Evolutionary conservation across 2,797 vertebrate species (phyloP), one percentile per base, ranked within the genome.

Genomic region (Amphiprion clarkii): DNA sequence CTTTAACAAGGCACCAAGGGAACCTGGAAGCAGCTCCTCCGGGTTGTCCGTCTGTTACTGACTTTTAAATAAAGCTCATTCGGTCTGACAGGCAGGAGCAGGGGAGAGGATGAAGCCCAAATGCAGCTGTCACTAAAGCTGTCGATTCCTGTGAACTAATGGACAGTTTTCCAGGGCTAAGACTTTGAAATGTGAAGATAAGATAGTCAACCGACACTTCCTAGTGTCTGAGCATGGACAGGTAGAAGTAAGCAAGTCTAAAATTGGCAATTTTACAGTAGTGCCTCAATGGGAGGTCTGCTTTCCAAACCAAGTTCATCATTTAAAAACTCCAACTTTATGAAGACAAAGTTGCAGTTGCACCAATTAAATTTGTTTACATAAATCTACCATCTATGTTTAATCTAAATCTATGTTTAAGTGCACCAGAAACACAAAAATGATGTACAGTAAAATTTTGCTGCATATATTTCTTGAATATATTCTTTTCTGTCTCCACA

Each of bases 1-100:
- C 81, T 88, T 86, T 91, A 92, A 90, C 88, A 89, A 91, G 79
- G 74, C 70, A 29, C 63, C 82, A 51, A 4, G 84, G 78, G 86
- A 89, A 77, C 29, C 49, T 61, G 3, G 16, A 54, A 67, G 52
- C 57, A n/a, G 39, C 74, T 64, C 40, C 72, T 75, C 59, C 1
- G 52, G 69, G 69, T 76, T 67, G 65, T 81, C 80, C 1, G 46
- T 83, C 83, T 78, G 76, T 68, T 71, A 1, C 81, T 51, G 74
- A 76, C 79, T 86, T 87, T 90, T 74, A 78, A 87, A 84, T 82
- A 72, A 84, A 90, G 80, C 82, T 82, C 73, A 73, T 86, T 87
- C 10, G 16, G 29, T 36, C 53, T 84, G 89, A 86, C 83, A 67
- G 74, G 76, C 67, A 10, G 60, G 39, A 54, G 17, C 73, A 25